phyloP scores from a whole-genome alignment of 1,140 invertebrate genomes.

The Octopus sinensis region DNA sequence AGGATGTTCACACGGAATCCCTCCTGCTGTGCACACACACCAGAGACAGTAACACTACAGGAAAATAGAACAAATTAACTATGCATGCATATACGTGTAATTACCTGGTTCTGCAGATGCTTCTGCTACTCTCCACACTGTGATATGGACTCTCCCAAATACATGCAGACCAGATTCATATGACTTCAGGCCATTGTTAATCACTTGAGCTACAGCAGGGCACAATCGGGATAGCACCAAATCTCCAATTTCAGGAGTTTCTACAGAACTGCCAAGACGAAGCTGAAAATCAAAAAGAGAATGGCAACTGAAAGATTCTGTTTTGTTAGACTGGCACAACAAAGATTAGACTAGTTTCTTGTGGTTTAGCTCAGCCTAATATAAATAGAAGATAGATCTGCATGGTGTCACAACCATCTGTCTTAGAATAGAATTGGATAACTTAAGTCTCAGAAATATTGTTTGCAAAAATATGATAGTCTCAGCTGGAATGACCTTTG shows the following conservation, averaged over 20 bases:
- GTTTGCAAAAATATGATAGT: too few relatives aligned
- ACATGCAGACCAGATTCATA: conserved; percentile 70
- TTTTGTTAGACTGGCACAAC: too few relatives aligned
- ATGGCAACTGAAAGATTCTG: background rate
- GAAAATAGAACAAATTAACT: too few relatives aligned
- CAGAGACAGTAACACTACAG: too few relatives aligned
- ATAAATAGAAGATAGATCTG: background rate
- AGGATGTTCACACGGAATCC: too few relatives aligned
- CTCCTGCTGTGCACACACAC: too few relatives aligned
- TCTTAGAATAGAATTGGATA: too few relatives aligned
- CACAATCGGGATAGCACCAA: conserved; percentile 71
- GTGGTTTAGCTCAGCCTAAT: too few relatives aligned
- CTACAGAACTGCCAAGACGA: conserved; percentile 58
- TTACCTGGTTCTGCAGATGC: conserved; percentile 79
- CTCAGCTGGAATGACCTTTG: too few relatives aligned
- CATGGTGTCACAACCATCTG: background rate
- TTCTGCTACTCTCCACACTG: conserved; percentile 84
- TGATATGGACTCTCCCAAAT: conserved; percentile 81
- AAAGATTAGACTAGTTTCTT: too few relatives aligned
- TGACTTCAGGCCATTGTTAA: conserved; percentile 78
- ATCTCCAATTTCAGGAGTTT: conserved; percentile 64
- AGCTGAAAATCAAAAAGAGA: conserved; percentile 33
- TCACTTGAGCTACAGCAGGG: conserved; percentile 78
- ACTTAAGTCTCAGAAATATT: too few relatives aligned
- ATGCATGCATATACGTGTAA: background rate